Evolutionary conservation across 2,888 invertebrate species (phyloP).

Genomic region (Octodonta nipae): DNA sequence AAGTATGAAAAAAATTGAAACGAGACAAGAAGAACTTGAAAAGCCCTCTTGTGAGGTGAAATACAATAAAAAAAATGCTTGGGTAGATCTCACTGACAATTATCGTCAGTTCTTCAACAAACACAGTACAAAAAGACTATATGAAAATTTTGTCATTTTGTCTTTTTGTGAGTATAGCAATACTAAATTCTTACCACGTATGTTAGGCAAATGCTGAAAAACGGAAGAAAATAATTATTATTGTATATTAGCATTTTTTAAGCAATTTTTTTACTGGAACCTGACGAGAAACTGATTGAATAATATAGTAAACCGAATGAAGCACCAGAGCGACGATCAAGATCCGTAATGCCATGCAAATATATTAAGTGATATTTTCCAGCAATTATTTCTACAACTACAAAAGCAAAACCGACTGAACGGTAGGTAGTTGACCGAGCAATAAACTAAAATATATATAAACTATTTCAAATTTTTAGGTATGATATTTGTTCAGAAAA

Average conservation of each 20-base stretch:
- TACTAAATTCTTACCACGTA: too few relatives aligned
- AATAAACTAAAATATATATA: not conserved
- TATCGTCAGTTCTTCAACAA: too few relatives aligned
- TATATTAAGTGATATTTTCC: not conserved
- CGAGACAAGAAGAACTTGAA: not conserved
- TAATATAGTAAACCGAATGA: not conserved
- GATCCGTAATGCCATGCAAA: not conserved
- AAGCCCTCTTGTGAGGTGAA: too few relatives aligned
- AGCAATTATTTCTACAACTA: not conserved
- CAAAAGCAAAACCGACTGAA: not conserved
- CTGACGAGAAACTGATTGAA: not conserved
- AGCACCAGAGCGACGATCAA: not conserved
- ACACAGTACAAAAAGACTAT: too few relatives aligned
- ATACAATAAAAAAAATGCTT: too few relatives aligned
- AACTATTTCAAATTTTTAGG: not conserved
- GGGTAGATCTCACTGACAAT: too few relatives aligned
- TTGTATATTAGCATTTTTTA: too few relatives aligned
- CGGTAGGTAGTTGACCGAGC: not conserved
- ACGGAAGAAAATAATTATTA: too few relatives aligned
- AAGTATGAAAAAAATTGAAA: not conserved
- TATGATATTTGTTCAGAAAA: not conserved
- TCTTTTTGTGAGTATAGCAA: too few relatives aligned
- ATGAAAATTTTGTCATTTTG: too few relatives aligned
- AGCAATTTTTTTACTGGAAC: not conserved
- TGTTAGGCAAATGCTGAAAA: too few relatives aligned